Conservation (phyloP, 2,888 invertebrate genomes). For the Julus scandinavius region DNA sequence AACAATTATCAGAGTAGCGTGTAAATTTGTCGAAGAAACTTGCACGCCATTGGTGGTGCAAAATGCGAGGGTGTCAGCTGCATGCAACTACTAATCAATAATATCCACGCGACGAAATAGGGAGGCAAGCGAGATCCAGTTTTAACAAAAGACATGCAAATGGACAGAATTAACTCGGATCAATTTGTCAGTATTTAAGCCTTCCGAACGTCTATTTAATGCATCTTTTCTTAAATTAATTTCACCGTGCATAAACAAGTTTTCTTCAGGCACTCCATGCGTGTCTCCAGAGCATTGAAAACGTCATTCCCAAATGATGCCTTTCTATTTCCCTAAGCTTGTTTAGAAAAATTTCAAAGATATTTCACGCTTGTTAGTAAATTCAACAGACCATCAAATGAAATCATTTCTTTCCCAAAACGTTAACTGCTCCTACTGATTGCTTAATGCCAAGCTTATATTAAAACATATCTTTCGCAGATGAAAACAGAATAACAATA, state of each 20-base stretch:
- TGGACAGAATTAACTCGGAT: constrained; percentile 43
- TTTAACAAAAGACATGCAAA: constrained; percentile 30
- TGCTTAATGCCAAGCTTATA: too few species aligned
- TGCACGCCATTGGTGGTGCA: constrained; percentile 37
- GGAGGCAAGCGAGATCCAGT: neutral
- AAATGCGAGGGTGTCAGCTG: constrained; percentile 13
- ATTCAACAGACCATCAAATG: too few species aligned
- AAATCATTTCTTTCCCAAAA: too few species aligned
- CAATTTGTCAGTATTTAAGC: constrained; percentile 40
- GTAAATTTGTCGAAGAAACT: constrained; percentile 37
- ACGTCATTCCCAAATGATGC: neutral
- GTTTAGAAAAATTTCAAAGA: too few species aligned
- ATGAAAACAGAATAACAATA: too few species aligned
- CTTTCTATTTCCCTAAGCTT: too few species aligned
- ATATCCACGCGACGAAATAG: constrained; percentile 3
- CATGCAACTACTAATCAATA: constrained; percentile 19
- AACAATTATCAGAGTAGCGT: constrained; percentile 28
- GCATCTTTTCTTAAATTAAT: constrained; percentile 36
- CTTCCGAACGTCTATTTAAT: constrained; percentile 24
- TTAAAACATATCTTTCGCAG: too few species aligned
- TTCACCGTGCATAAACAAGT: neutral
- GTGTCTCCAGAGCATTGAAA: neutral
- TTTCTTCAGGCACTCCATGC: neutral
- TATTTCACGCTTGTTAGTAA: too few species aligned
- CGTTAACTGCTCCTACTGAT: too few species aligned